Conservation (phyloP, 2,113 vertebrate species). For the Gnathonemus longibarbis region DNA sequence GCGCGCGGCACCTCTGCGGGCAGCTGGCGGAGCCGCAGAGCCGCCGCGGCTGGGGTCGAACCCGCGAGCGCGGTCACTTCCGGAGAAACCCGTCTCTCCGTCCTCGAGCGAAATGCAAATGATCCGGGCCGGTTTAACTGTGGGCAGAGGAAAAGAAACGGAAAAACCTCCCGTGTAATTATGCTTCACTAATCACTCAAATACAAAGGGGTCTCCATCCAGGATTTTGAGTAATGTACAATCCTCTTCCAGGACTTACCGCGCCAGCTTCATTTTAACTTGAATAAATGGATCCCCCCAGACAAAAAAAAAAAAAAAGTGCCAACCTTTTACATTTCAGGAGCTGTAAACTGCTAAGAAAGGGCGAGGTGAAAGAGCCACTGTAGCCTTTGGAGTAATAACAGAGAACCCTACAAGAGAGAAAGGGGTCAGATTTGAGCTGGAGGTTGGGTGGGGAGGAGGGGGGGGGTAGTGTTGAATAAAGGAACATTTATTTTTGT, state of each 20-base stretch:
- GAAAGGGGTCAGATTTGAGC: slow-evolving; percentile 27
- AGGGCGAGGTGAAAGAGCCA: slow-evolving; percentile 15
- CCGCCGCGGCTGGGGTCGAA: slow-evolving; percentile 54
- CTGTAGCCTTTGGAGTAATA: slow-evolving; percentile 43
- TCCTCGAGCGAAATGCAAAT: slow-evolving; percentile 37
- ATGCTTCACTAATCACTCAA: slow-evolving; percentile 55
- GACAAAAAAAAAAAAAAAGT: slow-evolving; percentile 45
- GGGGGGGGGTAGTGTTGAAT: slow-evolving; percentile 49
- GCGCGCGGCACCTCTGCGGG: slow-evolving; percentile 41
- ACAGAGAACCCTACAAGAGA: slow-evolving; percentile 47
- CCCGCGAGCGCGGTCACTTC: slow-evolving; percentile 51
- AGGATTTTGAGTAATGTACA: slow-evolving; percentile 53
- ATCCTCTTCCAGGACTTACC: slow-evolving; percentile 51
- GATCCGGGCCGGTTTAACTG: background rate
- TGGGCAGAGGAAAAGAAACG: slow-evolving; percentile 34
- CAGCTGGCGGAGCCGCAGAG: slow-evolving; percentile 55
- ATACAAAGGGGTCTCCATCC: slow-evolving; percentile 36
- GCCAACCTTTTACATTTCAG: slow-evolving; percentile 59
- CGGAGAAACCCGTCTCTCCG: slow-evolving; percentile 48
- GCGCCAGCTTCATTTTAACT: slow-evolving; percentile 57
- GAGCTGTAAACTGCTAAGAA: slow-evolving; percentile 32
- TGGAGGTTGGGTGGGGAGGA: slow-evolving; percentile 11
- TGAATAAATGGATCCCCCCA: slow-evolving; percentile 59
- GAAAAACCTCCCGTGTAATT: slow-evolving; percentile 54
- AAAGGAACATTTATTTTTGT: slow-evolving; percentile 64